Base-by-base conservation (phyloP, 2,113 vertebrate species). In the Prionailurus bengalensis region DNA sequence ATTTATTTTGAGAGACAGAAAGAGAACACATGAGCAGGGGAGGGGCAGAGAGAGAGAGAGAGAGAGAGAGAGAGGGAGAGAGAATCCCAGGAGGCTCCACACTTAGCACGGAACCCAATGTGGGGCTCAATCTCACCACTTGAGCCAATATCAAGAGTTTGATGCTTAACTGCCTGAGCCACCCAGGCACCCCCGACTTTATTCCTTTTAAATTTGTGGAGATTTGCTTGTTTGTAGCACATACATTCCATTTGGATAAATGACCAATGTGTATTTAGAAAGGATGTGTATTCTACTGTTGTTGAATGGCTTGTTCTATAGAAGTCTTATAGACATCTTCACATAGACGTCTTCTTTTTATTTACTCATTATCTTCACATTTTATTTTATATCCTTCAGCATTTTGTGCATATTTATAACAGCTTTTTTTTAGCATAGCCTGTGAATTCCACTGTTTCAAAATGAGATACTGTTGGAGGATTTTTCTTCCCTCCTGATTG, bases 401-500 rank as follows among this genome's bases (percentile, higher is more conserved):
- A 63, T 93, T 88, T 79, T 82, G 2, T 79, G 29, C 29, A 31
- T 79, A 36, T 66, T 55, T 87, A 13, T 90, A 27, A 45, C 17
- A 79, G 79, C 21, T 91, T 0, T n/a, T 33, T n/a, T 83, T 93
- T 71, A 95, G 65, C 39, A 13, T 83, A 21, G 39, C 51, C 71
- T 80, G 36, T 88, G 82, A 95, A 61, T 65, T 29, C 58, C 4
- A 25, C 27, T 73, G 61, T 76, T 94, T 97, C 21, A 84, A 66
- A 19, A 4, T 73, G 53, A 84, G 15, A 85, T 8, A 73, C 10
- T 90, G 3, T 36, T 68, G 36, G 79, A 19, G 45, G 51, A 73
- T 87, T 33, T 53, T 63, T 53, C 12, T 12, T 19, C 7, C 27
- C 29, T 11, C 29, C 31, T 48, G 23, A 61, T 7, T 36, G 27